Evolutionary conservation across 2,888 invertebrate genomes (phyloP).

Genomic region (Diarsia brunnea): DNA sequence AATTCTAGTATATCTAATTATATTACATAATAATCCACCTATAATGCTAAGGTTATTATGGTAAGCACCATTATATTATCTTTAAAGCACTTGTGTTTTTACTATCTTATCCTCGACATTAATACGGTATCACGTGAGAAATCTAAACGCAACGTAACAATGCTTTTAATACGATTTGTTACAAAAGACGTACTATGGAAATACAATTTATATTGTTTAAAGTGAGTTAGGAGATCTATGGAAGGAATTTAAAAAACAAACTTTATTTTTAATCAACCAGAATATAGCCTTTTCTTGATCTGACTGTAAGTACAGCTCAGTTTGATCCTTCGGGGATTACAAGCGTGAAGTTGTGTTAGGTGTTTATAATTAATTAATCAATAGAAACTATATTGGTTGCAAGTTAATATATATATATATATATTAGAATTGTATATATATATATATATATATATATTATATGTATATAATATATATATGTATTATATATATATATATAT

Average conservation of each 20-base stretch:
- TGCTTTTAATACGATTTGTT: constrained; percentile 51
- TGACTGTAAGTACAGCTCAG: too few species aligned
- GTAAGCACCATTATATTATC: constrained; percentile 28
- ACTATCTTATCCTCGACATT: constrained; percentile 66
- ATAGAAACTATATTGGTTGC: background rate
- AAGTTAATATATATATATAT: too few species aligned
- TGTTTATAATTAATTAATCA: too few species aligned
- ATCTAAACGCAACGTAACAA: constrained; percentile 52
- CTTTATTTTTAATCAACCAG: background rate
- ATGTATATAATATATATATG: too few species aligned
- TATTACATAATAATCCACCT: constrained; percentile 19
- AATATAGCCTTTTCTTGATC: too few species aligned
- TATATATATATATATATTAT: too few species aligned
- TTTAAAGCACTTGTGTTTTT: constrained; percentile 34
- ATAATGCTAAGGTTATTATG: constrained; percentile 25
- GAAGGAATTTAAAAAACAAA: background rate
- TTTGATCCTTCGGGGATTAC: too few species aligned
- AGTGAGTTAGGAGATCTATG: background rate
- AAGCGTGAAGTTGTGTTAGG: too few species aligned
- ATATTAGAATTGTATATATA: too few species aligned
- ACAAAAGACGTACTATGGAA: constrained; percentile 25
- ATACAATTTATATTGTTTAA: constrained; percentile 28
- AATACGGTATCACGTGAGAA: constrained; percentile 64
- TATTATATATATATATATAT: too few species aligned
- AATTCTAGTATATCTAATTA: constrained; percentile 12